Evolutionary conservation across 2,888 invertebrate genomes (phyloP).

Genomic region (Drosophila leonis): DNA sequence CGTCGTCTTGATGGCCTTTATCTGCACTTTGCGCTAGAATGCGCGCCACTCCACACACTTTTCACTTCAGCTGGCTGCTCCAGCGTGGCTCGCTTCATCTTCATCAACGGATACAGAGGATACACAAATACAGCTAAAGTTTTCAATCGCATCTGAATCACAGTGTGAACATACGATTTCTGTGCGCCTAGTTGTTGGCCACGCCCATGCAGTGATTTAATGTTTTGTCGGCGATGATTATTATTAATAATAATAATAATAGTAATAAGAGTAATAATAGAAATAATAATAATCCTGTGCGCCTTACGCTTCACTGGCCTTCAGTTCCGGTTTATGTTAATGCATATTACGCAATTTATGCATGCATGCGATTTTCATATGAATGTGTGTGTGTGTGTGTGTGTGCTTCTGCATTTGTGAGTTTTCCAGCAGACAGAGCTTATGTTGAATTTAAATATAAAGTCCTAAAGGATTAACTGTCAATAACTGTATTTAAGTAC

Average conservation of each 20-base stretch:
- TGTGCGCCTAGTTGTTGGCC: constrained; percentile 24
- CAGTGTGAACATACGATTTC: constrained; percentile 2
- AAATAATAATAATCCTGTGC: constrained; percentile 60
- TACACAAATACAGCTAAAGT: constrained; percentile 31
- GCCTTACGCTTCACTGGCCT: constrained; percentile 67
- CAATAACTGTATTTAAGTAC: constrained; percentile 11
- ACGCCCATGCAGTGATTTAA: constrained; percentile 26
- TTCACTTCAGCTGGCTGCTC: constrained; percentile 58
- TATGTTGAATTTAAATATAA: constrained; percentile 1
- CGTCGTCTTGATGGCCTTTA: constrained; percentile 58
- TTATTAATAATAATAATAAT: constrained; percentile 10
- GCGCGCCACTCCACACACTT: constrained; percentile 59
- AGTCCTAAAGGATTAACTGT: constrained; percentile 1
- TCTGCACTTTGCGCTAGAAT: constrained; percentile 79
- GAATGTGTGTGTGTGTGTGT: constrained; percentile 10
- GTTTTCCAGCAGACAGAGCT: not conserved
- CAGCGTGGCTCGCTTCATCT: constrained; percentile 51
- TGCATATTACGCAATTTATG: constrained; percentile 60
- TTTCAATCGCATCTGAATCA: constrained; percentile 47
- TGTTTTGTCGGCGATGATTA: constrained; percentile 60
- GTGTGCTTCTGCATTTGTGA: constrained; percentile 5
- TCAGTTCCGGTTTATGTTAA: constrained; percentile 74
- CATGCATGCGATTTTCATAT: constrained; percentile 34
- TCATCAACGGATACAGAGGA: constrained; percentile 47
- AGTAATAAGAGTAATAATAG: constrained; percentile 53